Base-by-base conservation (phyloP, 2,797 vertebrate species). In the Danio choprae region DNA sequence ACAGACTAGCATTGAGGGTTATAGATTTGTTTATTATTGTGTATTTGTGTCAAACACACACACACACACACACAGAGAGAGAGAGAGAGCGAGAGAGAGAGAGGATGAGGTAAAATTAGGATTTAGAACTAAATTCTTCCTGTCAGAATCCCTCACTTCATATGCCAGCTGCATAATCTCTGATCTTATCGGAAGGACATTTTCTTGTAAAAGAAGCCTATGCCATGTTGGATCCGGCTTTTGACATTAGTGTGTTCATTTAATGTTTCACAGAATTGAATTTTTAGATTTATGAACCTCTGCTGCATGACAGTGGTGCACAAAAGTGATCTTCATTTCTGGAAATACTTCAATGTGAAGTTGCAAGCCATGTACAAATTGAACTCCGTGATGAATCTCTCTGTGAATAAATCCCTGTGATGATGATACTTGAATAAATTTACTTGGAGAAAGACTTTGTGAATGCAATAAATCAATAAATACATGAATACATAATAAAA, bases 1-100 rank as follows among this genome's bases (percentile, higher is more conserved):
- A 20, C 68, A 80, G 80, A 86, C 82, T 82, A 84, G 29, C n/a
- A 16, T 58, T 76, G 40, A 69, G 15, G 69, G 41, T 59, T 46
- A 72, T 67, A 48, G 58, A 74, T 72, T 40, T 84, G 51, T 76
- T 12, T 71, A 64, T 63, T 55, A 51, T 60, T 77, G 20, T 59
- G n/a, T 79, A 11, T 40, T 20, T 43, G 75, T 69, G 65, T 59
- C n/a, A n/a, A 29, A 29, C 29, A 29, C 29, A 29, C 55, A 48
- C n/a, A 48, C 3, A 46, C 10, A 11, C 38, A 29, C 36, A 46
- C 62, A 38, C 53, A 13, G 20, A 55, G 43, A 20, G 38, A 18
- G 51, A 18, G 29, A 51, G 53, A 41, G 69, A 20, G 43, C 5
- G 53, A 64, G 53, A 36, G 9, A 48, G 44, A 41, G 13, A 15